These are phyloP conservation scores for Agrotis clavis DNA, from an alignment of 2,888 invertebrate species.

Conservation along the genomic window DNA sequence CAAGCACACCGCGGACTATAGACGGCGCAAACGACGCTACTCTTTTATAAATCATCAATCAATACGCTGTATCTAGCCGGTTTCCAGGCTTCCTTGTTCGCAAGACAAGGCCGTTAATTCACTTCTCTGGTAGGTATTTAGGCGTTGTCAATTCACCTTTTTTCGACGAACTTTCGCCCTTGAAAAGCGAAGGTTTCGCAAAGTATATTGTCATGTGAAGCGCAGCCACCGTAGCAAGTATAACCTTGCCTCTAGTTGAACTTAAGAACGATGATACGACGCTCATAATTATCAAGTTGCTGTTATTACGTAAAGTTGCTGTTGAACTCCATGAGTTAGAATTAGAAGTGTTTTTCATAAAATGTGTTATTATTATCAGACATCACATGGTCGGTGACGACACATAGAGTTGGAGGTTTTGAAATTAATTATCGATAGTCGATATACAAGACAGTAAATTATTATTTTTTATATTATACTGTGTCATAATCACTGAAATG, in stretches of 20 bases:
- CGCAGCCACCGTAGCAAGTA: conserved; percentile 83
- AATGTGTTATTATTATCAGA: not conserved
- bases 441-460: not conserved
- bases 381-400: conserved; percentile 1
- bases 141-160: conserved; percentile 75
- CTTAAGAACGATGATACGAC: conserved; percentile 80
- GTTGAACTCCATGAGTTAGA: conserved; percentile 16
- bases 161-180: conserved; percentile 72
- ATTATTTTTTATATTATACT: not conserved
- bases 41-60: conserved; percentile 82
- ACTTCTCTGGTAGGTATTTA: conserved; percentile 84
- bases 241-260: conserved; percentile 85
- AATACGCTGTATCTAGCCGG: conserved; percentile 57
- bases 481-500: not conserved
- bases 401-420: not conserved
- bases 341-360: conserved; percentile 1
- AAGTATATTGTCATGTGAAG: conserved; percentile 84
- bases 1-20: conserved; percentile 68
- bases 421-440: not conserved
- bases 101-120: conserved; percentile 70
- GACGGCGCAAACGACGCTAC: conserved; percentile 55
- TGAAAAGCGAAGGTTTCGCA: conserved; percentile 87
- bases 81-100: conserved; percentile 67
- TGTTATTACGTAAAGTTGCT: conserved; percentile 56
- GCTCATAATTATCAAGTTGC: conserved; percentile 76